Evolutionary conservation across 2,888 invertebrate genomes (phyloP).

Genomic region (Volucella bombylans): DNA sequence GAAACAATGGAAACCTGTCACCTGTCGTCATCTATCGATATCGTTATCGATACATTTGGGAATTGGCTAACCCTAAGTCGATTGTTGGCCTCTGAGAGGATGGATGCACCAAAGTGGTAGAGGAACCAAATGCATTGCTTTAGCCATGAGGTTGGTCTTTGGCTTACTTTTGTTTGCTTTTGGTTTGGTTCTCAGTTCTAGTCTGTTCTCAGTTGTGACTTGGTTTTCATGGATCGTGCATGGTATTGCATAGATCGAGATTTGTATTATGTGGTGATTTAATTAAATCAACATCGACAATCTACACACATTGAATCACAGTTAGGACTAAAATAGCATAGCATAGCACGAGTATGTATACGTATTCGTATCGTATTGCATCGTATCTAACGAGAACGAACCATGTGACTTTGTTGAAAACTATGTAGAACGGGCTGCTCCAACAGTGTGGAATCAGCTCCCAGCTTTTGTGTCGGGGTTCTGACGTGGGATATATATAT

Average conservation of each 20-base stretch:
- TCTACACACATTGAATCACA: slow-evolving; percentile 2
- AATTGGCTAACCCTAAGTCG: slow-evolving; percentile 63
- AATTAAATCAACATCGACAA: slow-evolving; percentile 69
- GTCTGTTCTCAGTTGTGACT: no score
- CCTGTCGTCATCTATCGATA: slow-evolving; percentile 3
- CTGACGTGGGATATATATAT: background rate
- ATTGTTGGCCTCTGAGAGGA: slow-evolving; percentile 40
- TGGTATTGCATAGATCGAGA: slow-evolving; percentile 25
- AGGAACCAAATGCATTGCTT: no score
- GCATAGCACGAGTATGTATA: no score
- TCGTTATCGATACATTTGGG: slow-evolving; percentile 38
- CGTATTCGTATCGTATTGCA: no score
- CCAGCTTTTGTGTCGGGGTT: slow-evolving; percentile 35
- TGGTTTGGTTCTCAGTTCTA: background rate
- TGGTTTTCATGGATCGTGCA: slow-evolving; percentile 6
- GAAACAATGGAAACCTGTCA: background rate
- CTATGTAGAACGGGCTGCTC: background rate
- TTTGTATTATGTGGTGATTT: slow-evolving; percentile 60
- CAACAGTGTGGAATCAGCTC: slow-evolving; percentile 33
- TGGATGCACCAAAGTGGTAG: background rate
- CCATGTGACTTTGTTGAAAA: slow-evolving; percentile 52
- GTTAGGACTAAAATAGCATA: no score
- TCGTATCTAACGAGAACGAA: slow-evolving; percentile 29
- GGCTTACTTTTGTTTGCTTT: no score
- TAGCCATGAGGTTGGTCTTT: no score